phyloP scores from a whole-genome alignment of 2,113 vertebrate genomes.

The Monopterus albus region DNA sequence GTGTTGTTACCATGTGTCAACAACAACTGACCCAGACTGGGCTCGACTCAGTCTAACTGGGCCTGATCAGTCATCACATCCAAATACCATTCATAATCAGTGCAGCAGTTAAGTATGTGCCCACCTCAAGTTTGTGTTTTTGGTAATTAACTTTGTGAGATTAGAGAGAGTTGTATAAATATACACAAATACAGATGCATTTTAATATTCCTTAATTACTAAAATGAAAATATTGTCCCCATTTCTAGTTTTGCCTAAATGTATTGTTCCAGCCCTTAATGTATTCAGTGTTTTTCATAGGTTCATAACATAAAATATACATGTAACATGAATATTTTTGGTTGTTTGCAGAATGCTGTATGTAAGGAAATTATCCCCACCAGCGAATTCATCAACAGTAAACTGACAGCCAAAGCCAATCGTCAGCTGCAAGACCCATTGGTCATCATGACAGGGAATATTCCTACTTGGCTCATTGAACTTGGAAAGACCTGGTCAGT shows the following conservation, averaged over 20 bases:
- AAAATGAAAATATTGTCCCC: not conserved
- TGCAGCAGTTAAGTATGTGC: too few species aligned
- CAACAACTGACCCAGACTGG: too few species aligned
- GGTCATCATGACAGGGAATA: conserved; percentile 99
- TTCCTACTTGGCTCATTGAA: conserved; percentile 97
- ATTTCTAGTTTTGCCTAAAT: not conserved
- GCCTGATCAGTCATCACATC: too few species aligned
- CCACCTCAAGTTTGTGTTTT: too few species aligned
- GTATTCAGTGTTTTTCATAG: too few species aligned
- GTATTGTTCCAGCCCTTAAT: not conserved
- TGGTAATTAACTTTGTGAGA: too few species aligned
- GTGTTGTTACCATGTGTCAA: too few species aligned
- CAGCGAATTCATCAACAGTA: conserved; percentile 97
- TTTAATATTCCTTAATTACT: not conserved
- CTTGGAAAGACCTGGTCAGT: conserved; percentile 97
- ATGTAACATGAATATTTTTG: not conserved
- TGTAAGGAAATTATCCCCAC: conserved; percentile 98
- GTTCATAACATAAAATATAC: too few species aligned
- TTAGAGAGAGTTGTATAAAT: too few species aligned
- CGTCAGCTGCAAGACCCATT: conserved; percentile 98
- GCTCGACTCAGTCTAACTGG: too few species aligned
- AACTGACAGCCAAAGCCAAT: conserved; percentile 98
- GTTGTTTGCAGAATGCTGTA: conserved; percentile 88
- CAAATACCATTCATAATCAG: too few species aligned
- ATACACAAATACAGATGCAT: not conserved